Evolutionary conservation across 2,888 invertebrate species (phyloP), one percentile per base, ranked within the genome.

Genomic region (Eugnorisma glareosa): DNA sequence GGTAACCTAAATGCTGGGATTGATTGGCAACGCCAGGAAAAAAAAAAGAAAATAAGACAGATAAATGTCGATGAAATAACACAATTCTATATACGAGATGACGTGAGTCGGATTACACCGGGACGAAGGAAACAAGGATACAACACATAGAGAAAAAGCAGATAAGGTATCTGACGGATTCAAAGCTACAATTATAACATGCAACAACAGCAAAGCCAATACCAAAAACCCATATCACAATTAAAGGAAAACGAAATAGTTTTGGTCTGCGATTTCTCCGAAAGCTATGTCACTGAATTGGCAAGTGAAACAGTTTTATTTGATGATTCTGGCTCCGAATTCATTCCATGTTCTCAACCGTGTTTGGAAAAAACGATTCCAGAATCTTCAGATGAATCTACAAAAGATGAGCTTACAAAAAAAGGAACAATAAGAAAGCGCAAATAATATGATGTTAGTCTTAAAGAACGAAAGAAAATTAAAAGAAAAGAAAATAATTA

Each of bases 191-290:
- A 37, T 21, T 73, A 24, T 66, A 73, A 57, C 7, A 54, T 43
- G 37, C 66, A 43, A 66, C 73, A 43, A 8, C 73, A 73, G 18
- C 64, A 63, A 8, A 37, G n/a, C 7, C 35, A 71, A 21, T 71
- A 71, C 63, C 71, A 37, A 24, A 35, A 6, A 4, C 18, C 18
- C 7, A 13, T 63, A 4, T n/a, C 37, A 40, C 37, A 64, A 18
- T 66, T 51, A 72, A 72, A 72, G 18, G n/a, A 18, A 10, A 67
- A 71, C 35, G 75, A 75, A 71, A 67, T 37, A n/a, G 63, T 78
- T 45, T 28, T 74, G 8, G 43, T 78, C 15, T 78, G 78, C 61
- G 71, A 78, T 21, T 78, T 74, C 67, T 78, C 66, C 4, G 48
- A 70, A 76, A 75, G 8, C 7, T 54, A 54, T 28, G 66, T 45